Base-by-base conservation (phyloP, 2,113 vertebrate species). In the Pachyramphus minor region DNA sequence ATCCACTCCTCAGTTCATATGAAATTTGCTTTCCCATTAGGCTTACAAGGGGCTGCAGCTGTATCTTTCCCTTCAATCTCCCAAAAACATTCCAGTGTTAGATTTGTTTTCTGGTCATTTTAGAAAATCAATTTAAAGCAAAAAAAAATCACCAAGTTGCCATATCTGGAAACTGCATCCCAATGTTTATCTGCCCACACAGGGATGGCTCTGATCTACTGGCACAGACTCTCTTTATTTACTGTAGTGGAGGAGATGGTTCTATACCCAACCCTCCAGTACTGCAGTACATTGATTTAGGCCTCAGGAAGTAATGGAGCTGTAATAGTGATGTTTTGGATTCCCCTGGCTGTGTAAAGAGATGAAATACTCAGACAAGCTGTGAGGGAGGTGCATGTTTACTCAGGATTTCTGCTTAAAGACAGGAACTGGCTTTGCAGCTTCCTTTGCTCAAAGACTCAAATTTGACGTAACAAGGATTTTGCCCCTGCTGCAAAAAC, bases 11-110 rank as follows among this genome's bases (percentile, higher is more conserved):
- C 17, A 8, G 72, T 79, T 92, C 60, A 27, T 62, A 50, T 8
- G 31, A 63, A 88, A 86, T 68, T 60, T 78, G 30, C 86, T 92
- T 93, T 77, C 56, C 68, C 55, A 66, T 93, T 96, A 92, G 9
- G 44, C 37, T 78, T 60, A 39, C 37, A 84, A 93, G 83, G 83
- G 68, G n/a, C 52, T 96, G 88, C 95, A 93, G 92, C 79, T 94
- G 83, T 50, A 71, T 67, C 62, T 52, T 95, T 72, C 44, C 63
- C 33, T 83, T 76, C 63, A 53, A 9, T 33, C 37, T 93, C 59
- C 45, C 10, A 8, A 9, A 77, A 95, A 71, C 35, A 63, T 7
- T 77, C 2, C 33, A 44, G 0, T 24, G 17, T 14, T 59, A 33
- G 30, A 73, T 93, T 91, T 91, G 11, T 3, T 83, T 77, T 89